Percentiles rank a stretch among this genome's conserved stretches.
phyloP scores from a whole-genome alignment of 2,888 invertebrate species.

The Cheilosia pagana region DNA sequence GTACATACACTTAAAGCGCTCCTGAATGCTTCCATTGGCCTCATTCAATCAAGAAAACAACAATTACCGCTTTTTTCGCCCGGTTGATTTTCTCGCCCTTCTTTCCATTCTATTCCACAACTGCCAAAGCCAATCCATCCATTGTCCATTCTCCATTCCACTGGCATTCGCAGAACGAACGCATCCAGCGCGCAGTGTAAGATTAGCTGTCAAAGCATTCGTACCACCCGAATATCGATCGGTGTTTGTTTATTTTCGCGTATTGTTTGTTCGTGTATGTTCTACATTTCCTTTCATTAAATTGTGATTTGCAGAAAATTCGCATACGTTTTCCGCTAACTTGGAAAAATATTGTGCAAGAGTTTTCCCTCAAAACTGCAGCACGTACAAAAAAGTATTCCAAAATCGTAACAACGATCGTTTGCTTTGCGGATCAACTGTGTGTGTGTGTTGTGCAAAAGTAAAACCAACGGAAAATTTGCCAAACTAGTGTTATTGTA shows the following conservation, averaged over 20 bases:
- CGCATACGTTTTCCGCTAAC: constrained; percentile 4
- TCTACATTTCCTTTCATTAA: constrained; percentile 13
- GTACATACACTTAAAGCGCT: not conserved
- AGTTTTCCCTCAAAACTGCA: not conserved
- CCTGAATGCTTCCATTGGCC: constrained; percentile 29
- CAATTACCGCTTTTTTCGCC: constrained; percentile 9
- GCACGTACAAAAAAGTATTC: constrained; percentile 53
- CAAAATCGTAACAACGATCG: constrained; percentile 40
- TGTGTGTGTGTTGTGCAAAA: not conserved
- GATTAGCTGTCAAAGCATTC: constrained; percentile 60
- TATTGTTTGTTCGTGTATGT: constrained; percentile 67
- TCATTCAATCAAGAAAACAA: constrained; percentile 11
- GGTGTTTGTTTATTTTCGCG: constrained; percentile 52
- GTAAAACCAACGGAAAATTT: constrained; percentile 33
- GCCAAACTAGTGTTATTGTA: constrained; percentile 1
- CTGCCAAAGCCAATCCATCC: constrained; percentile 20
- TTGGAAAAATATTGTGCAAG: constrained; percentile 18
- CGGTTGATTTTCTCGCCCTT: constrained; percentile 22
- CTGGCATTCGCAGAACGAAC: constrained; percentile 31
- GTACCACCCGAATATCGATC: constrained; percentile 25
- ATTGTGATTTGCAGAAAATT: constrained; percentile 21
- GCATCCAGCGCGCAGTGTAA: constrained; percentile 59
- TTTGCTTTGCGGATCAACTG: constrained; percentile 7
- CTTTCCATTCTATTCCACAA: constrained; percentile 56
- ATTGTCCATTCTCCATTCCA: no score